Evolutionary conservation across 2,113 vertebrate genomes (phyloP).

Genomic region (Podarcis cretensis): DNA sequence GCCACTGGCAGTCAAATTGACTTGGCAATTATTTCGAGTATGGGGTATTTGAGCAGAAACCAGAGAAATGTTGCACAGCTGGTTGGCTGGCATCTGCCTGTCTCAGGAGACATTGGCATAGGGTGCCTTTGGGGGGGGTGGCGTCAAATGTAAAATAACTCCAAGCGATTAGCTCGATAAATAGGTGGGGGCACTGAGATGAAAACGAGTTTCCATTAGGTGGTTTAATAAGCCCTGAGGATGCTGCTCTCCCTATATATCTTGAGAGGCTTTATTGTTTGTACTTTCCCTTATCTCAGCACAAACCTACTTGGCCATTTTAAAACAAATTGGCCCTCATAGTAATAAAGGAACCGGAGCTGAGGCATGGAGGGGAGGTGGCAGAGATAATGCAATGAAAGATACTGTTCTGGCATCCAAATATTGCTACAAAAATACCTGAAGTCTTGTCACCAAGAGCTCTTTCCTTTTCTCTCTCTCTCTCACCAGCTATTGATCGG

Average conservation of each 20-base stretch:
- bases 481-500: slow-evolving; percentile 52
- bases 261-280: neutral
- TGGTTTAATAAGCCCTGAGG: neutral
- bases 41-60: neutral
- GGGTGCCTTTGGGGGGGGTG: no score
- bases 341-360: neutral
- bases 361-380: neutral
- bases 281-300: neutral
- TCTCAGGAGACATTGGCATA: no score
- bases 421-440: slow-evolving; percentile 48
- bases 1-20: neutral
- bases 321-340: slow-evolving; percentile 28
- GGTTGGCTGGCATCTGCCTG: no score
- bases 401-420: slow-evolving; percentile 31
- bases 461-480: slow-evolving; percentile 33
- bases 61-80: neutral
- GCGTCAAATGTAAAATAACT: neutral
- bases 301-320: slow-evolving; percentile 1
- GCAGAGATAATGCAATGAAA: slow-evolving; percentile 10
- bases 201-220: neutral
- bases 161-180: neutral
- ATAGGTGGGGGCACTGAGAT: neutral
- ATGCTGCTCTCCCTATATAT: neutral
- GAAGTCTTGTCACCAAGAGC: slow-evolving; percentile 38
- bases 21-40: neutral